Evolutionary conservation across 2,797 vertebrate species (phyloP).

Genomic region (Hafferia zeledoni): DNA sequence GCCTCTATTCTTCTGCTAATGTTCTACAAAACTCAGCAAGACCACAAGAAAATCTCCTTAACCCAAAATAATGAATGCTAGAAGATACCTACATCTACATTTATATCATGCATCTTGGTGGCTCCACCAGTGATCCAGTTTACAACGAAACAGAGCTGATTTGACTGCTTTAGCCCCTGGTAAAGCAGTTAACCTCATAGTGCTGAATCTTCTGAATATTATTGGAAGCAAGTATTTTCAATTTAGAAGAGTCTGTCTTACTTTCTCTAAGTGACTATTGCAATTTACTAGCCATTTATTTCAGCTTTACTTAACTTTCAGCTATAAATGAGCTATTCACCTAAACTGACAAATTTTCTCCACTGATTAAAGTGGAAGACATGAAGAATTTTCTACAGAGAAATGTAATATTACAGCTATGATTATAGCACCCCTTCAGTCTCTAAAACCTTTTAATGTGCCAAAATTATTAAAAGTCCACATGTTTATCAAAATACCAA

Average conservation of each 20-base stretch:
- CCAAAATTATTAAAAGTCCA: slow-evolving; percentile 26
- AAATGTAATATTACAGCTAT: slow-evolving; percentile 53
- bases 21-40: not conserved
- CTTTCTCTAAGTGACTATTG: slow-evolving; percentile 63
- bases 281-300: slow-evolving; percentile 69
- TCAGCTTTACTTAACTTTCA: slow-evolving; percentile 72
- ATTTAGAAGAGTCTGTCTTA: slow-evolving; percentile 17
- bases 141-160: not conserved
- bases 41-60: not conserved
- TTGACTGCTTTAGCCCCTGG: not conserved
- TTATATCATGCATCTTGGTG: not conserved
- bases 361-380: slow-evolving; percentile 63
- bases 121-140: not conserved
- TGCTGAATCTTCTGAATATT: slow-evolving; percentile 28
- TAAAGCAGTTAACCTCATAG: slow-evolving; percentile 10
- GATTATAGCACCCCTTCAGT: slow-evolving; percentile 36
- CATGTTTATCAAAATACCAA: slow-evolving; percentile 43
- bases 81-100: not conserved
- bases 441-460: slow-evolving; percentile 26
- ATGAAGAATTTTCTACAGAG: slow-evolving; percentile 53
- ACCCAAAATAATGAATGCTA: not conserved
- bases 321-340: slow-evolving; percentile 69
- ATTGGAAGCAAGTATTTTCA: slow-evolving; percentile 39
- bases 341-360: slow-evolving; percentile 72
- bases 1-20: not conserved